Base-by-base conservation (phyloP, 2,113 vertebrate species). In the Erythrocercus mccallii region DNA sequence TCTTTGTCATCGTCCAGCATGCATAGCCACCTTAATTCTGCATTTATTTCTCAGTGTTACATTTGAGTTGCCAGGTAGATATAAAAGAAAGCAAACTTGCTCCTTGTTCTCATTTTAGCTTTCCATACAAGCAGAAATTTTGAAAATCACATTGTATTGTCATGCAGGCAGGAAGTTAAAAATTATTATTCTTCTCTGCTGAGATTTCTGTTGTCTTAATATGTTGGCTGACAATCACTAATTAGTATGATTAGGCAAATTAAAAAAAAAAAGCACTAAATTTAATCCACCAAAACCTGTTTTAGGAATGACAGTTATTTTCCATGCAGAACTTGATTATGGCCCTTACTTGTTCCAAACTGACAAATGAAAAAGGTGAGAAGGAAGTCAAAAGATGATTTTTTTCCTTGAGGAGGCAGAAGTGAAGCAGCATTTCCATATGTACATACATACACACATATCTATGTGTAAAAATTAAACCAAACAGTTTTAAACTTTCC, bases 191-290 rank as follows among this genome's bases (percentile, higher is more conserved):
- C 97, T 96, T 97, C 71, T 88, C 93, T 97, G 95, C 87, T 95
- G 15, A 86, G 77, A 84, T 96, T 96, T 96, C 88, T 96, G 81
- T 93, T 92, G 95, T 97, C 95, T 98, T 97, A 96, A 98, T 95
- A 92, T 91, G 96, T 97, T 97, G 94, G 96, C 95, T 97, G 98
- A 98, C 98, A 98, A 98, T 98, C 98, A 98, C 76, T 81, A 77
- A 96, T 95, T 95, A 94, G 21, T 87, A 91, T 83, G 45, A 97
- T 97, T 95, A 96, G 97, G 84, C 86, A 81, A 88, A 62, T 38
- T 33, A 50, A 15, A 58, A 12, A 68, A 45, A 56, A 27, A 54
- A 18, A 2, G 21, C 17, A 60, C 28, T 70, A 81, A 93, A 90
- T 88, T 86, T 81, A 92, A 72, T 66, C 37, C 53, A 60, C 60